These are phyloP conservation scores for Drosophila sulfurigaster DNA, from an alignment of 1,140 invertebrate species.

Conservation along the genomic window DNA sequence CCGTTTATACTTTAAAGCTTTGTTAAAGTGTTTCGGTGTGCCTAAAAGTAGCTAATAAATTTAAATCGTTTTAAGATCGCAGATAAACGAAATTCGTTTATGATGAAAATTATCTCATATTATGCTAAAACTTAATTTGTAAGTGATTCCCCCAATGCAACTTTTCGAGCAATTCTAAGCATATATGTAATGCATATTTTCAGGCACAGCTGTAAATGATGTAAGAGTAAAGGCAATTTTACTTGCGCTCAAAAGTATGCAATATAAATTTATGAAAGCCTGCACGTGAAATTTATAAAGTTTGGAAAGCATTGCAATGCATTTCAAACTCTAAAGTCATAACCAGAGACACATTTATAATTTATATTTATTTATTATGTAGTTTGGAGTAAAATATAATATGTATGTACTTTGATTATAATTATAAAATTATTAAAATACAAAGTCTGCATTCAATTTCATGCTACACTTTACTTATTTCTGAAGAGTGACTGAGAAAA, in stretches of 20 bases:
- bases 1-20: conserved; percentile 7
- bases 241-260: neutral
- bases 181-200: neutral
- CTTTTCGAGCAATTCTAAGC: neutral
- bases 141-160: neutral
- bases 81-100: neutral
- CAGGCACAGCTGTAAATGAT: neutral
- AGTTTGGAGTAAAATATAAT: neutral
- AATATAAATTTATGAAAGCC: neutral
- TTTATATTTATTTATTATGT: neutral
- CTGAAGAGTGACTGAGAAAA: neutral
- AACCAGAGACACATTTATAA: neutral
- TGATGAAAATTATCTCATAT: neutral
- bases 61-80: neutral
- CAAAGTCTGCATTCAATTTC: too few species aligned
- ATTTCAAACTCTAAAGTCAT: too few species aligned
- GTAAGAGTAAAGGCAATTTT: neutral
- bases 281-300: too few species aligned
- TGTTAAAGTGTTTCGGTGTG: neutral
- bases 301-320: too few species aligned
- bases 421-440: neutral
- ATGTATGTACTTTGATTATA: neutral
- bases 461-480: conserved; percentile 10
- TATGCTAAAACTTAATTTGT: neutral
- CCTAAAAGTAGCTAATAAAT: neutral